Evolutionary conservation across 2,888 invertebrate species (phyloP).

Genomic region (Drosophila mayaguana): DNA sequence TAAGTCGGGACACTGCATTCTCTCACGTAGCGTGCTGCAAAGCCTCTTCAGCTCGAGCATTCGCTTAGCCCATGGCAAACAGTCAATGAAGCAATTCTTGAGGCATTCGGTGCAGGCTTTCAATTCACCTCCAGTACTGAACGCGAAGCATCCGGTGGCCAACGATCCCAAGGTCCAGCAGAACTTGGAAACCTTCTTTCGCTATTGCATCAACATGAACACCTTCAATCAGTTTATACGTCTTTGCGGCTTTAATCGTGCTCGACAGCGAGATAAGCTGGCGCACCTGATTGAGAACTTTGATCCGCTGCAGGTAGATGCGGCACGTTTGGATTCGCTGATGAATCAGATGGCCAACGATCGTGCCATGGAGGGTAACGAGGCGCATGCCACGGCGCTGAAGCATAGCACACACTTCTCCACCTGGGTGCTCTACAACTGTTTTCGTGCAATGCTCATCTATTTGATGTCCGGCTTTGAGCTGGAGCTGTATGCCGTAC

Average conservation of each 20-base stretch:
- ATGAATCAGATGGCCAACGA: conserved; percentile 89
- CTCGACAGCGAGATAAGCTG: conserved; percentile 97
- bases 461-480: conserved; percentile 97
- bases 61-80: conserved; percentile 84
- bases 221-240: conserved; percentile 95
- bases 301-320: conserved; percentile 96
- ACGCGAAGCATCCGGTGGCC: conserved; percentile 89
- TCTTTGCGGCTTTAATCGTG: conserved; percentile 97
- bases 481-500: conserved; percentile 96
- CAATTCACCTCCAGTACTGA: conserved; percentile 95
- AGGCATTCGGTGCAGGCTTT: conserved; percentile 94
- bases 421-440: conserved; percentile 98
- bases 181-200: conserved; percentile 94
- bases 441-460: conserved; percentile 95
- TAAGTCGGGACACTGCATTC: conserved; percentile 93
- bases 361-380: conserved; percentile 89
- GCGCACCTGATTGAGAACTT: conserved; percentile 94
- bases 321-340: conserved; percentile 92
- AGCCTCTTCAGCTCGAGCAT: conserved; percentile 88
- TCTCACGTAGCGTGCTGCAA: conserved; percentile 96
- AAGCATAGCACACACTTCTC: conserved; percentile 83
- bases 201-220: conserved; percentile 90
- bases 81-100: conserved; percentile 90
- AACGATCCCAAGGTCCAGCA: conserved; percentile 88
- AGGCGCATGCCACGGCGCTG: conserved; percentile 91